Conservation (phyloP, 2,797 vertebrate species). For the Manis crassicaudata region DNA sequence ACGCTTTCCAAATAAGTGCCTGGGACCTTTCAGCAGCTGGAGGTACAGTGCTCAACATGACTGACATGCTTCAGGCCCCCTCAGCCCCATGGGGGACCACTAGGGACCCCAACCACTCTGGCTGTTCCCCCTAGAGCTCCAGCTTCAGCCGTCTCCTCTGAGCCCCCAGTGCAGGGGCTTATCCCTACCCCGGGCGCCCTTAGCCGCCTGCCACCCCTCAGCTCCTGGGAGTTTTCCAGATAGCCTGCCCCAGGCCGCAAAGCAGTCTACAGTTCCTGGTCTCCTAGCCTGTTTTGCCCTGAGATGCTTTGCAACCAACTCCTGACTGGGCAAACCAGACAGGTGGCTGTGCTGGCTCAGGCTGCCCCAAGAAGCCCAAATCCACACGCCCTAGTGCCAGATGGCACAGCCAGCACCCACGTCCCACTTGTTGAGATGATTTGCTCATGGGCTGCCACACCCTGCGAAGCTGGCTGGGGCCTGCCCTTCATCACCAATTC, state of each 20-base stretch:
- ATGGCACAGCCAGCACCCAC: background rate
- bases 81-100: background rate
- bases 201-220: background rate
- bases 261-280: background rate
- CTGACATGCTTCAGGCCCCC: fast-evolving
- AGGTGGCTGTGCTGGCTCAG: background rate
- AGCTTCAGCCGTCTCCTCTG: background rate
- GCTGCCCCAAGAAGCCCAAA: background rate
- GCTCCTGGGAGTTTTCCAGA: background rate
- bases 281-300: background rate
- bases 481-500: background rate
- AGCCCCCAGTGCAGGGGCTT: background rate
- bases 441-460: background rate
- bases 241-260: background rate
- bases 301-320: background rate
- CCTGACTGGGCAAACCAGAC: background rate
- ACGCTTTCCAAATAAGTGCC: background rate
- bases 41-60: background rate
- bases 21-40: background rate
- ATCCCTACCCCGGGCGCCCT: background rate
- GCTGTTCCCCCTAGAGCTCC: background rate
- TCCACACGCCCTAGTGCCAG: background rate
- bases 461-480: background rate
- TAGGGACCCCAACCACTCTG: too few species aligned
- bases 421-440: background rate